Evolutionary conservation across 1,140 invertebrate species (phyloP).

Genomic region (Whitmania pigra): DNA sequence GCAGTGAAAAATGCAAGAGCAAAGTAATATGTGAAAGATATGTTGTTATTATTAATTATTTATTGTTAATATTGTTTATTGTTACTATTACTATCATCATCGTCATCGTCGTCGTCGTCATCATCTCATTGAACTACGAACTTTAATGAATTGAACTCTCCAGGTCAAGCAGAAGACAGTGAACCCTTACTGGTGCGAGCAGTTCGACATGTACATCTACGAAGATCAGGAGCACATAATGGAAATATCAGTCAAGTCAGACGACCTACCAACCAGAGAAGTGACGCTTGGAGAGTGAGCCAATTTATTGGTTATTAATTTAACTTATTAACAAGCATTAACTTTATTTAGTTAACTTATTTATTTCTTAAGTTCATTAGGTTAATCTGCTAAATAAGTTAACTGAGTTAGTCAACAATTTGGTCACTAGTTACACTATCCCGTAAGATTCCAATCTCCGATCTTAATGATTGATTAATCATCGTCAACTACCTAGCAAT

Average conservation of each 20-base stretch:
- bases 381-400: no score
- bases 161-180: constrained; percentile 61
- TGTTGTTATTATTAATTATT: constrained; percentile 3
- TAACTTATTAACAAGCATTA: neutral
- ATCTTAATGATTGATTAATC: no score
- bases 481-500: no score
- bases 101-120: no score
- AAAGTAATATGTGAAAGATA: constrained; percentile 53
- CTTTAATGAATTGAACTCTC: constrained; percentile 41
- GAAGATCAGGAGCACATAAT: constrained; percentile 73
- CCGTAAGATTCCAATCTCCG: no score
- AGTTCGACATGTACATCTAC: constrained; percentile 91
- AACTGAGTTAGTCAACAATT: no score
- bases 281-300: constrained; percentile 56
- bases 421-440: no score
- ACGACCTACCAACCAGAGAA: constrained; percentile 65
- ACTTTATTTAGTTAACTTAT: no score
- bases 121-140: neutral
- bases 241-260: constrained; percentile 79
- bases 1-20: constrained; percentile 94
- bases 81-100: no score
- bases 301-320: neutral
- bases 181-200: constrained; percentile 74
- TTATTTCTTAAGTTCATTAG: no score
- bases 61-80: neutral